These are phyloP conservation scores for Apis florea DNA, from an alignment of 1,140 invertebrate species.

Conservation along the genomic window DNA sequence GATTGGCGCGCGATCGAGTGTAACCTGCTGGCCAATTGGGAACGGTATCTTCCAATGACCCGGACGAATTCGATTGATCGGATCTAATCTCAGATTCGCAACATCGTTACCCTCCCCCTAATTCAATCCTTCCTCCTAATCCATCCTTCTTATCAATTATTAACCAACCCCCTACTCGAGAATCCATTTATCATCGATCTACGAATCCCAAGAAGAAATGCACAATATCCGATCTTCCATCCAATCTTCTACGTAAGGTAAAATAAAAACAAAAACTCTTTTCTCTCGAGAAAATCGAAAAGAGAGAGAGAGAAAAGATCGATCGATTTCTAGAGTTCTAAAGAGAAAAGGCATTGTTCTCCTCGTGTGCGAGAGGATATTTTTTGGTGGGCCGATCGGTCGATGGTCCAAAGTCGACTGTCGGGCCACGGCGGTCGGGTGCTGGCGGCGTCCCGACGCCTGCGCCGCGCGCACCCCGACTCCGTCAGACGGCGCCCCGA, in stretches of 20 bases:
- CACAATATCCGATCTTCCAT: too few relatives aligned
- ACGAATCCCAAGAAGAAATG: too few relatives aligned
- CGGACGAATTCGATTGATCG: neutral
- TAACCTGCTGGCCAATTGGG: neutral
- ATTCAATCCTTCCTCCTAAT: too few relatives aligned
- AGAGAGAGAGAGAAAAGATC: neutral
- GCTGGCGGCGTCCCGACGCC: constrained; percentile 67
- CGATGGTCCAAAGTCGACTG: constrained; percentile 76
- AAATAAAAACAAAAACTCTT: too few relatives aligned
- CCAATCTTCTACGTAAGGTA: too few relatives aligned
- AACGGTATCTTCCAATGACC: neutral
- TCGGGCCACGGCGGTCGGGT: constrained; percentile 57
- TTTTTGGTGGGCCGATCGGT: constrained; percentile 55
- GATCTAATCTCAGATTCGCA: neutral
- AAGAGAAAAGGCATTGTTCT: neutral
- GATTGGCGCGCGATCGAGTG: neutral
- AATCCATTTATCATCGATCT: too few relatives aligned
- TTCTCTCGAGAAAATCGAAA: neutral
- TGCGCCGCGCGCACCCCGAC: constrained; percentile 67
- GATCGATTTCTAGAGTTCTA: neutral
- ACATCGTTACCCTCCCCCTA: neutral
- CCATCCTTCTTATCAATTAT: too few relatives aligned
- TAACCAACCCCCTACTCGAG: too few relatives aligned
- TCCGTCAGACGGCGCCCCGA: constrained; percentile 74
- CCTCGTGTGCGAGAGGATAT: too few relatives aligned